These are phyloP conservation scores for Apeira syringaria DNA, from an alignment of 2,888 invertebrate genomes.

Conservation along the genomic window DNA sequence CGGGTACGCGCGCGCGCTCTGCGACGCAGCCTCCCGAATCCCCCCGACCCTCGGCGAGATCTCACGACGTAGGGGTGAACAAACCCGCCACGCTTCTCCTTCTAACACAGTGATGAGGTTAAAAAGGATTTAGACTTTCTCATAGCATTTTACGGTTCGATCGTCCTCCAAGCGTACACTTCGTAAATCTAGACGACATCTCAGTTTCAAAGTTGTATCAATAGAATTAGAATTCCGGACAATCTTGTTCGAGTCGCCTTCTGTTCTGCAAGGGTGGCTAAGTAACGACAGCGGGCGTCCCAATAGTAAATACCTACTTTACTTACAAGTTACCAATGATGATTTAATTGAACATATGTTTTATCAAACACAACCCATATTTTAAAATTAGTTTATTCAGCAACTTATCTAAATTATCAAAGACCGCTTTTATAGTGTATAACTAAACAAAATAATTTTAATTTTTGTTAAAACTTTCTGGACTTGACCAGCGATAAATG, in stretches of 20 bases:
- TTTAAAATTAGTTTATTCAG: background rate
- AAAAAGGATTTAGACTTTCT: conserved; percentile 79
- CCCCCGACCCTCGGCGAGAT: conserved; percentile 63
- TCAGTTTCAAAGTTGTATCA: conserved; percentile 41
- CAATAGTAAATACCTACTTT: background rate
- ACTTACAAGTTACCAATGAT: background rate
- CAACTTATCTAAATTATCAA: no score
- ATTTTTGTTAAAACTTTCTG: no score
- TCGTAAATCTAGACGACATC: conserved; percentile 47
- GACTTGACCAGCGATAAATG: no score
- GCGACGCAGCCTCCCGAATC: conserved; percentile 74
- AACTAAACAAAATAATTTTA: no score
- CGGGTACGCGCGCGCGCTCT: conserved; percentile 82
- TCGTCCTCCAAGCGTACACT: conserved; percentile 52
- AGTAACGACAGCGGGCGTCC: conserved; percentile 4
- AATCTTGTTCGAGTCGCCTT: conserved; percentile 17
- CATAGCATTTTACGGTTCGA: conserved; percentile 72
- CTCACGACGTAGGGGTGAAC: conserved; percentile 75
- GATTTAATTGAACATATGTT: no score
- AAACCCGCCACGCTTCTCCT: conserved; percentile 78
- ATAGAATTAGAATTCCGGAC: conserved; percentile 27
- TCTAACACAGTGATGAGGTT: conserved; percentile 78
- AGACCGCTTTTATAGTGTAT: no score
- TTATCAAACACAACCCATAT: no score
- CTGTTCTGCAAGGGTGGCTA: conserved; percentile 5